Evolutionary conservation across 2,113 vertebrate species (phyloP).

Genomic region (Zosterops pallidus): DNA sequence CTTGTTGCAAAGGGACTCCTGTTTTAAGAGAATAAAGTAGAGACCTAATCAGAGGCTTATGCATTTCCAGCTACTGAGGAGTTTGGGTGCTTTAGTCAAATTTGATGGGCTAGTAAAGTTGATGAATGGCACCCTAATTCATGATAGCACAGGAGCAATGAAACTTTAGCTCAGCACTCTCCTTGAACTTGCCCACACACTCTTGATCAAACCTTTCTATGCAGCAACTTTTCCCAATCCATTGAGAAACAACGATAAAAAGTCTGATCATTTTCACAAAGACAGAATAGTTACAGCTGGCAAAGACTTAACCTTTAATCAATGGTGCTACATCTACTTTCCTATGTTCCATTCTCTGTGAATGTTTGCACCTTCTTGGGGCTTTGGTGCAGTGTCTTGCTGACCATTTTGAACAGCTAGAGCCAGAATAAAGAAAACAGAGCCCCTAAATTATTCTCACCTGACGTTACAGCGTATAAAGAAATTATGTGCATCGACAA

Average conservation of each 20-base stretch:
- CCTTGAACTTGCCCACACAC: fast-evolving
- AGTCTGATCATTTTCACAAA: neutral
- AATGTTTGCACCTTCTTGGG: neutral
- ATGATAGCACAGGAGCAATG: neutral
- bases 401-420: neutral
- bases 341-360: neutral
- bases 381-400: neutral
- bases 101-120: neutral
- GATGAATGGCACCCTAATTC: neutral
- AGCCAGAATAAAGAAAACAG: neutral
- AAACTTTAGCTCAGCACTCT: neutral
- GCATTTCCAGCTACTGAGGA: neutral
- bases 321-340: neutral
- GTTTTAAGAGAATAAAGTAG: neutral
- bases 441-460: neutral
- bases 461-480: neutral
- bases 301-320: neutral
- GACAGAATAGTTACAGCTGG: neutral
- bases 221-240: fast-evolving
- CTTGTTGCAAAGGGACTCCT: neutral
- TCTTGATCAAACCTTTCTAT: neutral
- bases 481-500: fast-evolving
- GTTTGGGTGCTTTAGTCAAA: neutral
- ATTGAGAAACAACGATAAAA: neutral
- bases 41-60: neutral